phyloP scores from a whole-genome alignment of 1,140 invertebrate genomes.

The Lepidurus couesii region DNA sequence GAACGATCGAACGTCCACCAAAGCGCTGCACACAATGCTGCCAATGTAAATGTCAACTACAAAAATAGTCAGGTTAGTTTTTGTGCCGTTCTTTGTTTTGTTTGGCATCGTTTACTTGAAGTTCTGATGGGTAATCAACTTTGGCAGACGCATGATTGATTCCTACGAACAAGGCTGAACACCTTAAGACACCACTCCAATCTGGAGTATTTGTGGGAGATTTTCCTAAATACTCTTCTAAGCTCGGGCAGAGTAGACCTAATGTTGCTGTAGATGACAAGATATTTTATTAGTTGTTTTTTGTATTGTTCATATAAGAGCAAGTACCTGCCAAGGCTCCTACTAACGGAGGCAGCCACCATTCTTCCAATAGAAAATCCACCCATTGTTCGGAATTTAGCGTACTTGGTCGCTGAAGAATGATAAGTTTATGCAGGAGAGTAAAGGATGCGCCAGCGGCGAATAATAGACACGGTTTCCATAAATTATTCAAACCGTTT shows the following conservation, averaged over 20 bases:
- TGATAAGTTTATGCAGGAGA: neutral
- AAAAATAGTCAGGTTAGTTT: neutral
- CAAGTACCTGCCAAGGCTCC: neutral
- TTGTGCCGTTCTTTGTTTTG: neutral
- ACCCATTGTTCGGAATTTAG: neutral
- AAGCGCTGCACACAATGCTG: neutral
- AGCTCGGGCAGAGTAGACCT: neutral
- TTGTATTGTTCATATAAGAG: neutral
- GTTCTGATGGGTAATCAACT: neutral
- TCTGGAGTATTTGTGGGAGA: constrained; percentile 6
- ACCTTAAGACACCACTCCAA: neutral
- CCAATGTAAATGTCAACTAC: neutral
- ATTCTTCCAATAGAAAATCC: neutral
- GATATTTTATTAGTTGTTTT: neutral
- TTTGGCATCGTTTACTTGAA: neutral
- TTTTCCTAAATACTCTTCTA: constrained; percentile 6
- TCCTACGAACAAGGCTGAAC: constrained; percentile 2
- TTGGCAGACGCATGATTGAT: neutral
- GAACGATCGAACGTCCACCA: constrained; percentile 5
- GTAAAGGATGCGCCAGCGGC: neutral
- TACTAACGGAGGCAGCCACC: neutral
- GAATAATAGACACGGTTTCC: neutral
- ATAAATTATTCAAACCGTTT: neutral
- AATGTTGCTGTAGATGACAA: neutral
- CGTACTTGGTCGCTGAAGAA: neutral